Base-by-base conservation (phyloP, 2,797 vertebrate genomes). In the Sternotherus odoratus region DNA sequence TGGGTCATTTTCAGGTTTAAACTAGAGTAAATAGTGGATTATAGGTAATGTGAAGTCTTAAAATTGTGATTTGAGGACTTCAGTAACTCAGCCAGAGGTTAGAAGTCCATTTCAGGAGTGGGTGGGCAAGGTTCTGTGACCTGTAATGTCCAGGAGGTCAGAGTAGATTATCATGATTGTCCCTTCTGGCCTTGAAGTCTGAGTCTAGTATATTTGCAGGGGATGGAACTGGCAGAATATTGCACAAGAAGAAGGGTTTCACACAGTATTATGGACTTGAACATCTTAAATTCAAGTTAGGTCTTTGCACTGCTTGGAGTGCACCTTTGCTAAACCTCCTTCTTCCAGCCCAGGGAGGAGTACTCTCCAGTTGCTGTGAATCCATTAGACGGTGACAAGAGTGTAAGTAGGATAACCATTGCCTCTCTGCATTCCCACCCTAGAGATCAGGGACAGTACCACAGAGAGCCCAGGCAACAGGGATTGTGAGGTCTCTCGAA, bases 311-410 rank as follows among this genome's bases (percentile, higher is more conserved):
- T 53, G 56, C 39, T 95, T 91, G 36, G 5, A 51, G 5, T 82
- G 19, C 33, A 54, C 81, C 43, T 21, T 56, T 56, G 30, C 72
- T 77, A 56, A 83, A 57, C 77, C 51, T 78, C 36, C 83, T 33
- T 9, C 92, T 89, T 91, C 56, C 60, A 15, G 53, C 3, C 77
- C 19, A 28, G 4, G 43, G 26, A 57, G 0, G 48, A 46, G 36
- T 54, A 89, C 91, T 91, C 92, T 77, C 17, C 54, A 33, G 49
- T 81, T 86, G 50, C 86, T 91, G 46, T 24, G 46, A 79, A 91
- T 39, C 8, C 13, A 6, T 79, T 10, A 23, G 48, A 69, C 49
- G 30, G n/a, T 51, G 21, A 46, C 6, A 46, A 56, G 30, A 39
- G 21, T 11, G 3, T 39, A 69, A 28, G 51, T 83, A 46, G 57